A percentile compares a stretch with the other conserved stretches of the same genome.
phyloP scores from a whole-genome alignment of 2,797 vertebrate species.

The Chelon auratus region DNA sequence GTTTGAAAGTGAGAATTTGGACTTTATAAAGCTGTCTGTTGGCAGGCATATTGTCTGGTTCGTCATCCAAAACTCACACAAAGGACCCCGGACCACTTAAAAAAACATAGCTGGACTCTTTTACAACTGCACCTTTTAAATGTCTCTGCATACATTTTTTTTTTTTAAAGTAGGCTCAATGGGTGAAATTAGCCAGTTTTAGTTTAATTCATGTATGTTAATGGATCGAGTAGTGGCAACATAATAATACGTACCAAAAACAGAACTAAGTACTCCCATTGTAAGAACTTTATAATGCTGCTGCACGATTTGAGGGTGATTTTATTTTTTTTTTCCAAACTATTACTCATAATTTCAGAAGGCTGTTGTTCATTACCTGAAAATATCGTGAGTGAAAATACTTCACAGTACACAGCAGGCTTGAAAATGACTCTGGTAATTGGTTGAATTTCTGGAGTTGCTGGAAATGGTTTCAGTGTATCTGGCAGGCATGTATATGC shows the following conservation, averaged over 20 bases:
- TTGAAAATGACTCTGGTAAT: conserved; percentile 56
- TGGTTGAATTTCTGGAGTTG: conserved; percentile 44
- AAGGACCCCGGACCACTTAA: conserved; percentile 29
- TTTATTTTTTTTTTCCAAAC: conserved; percentile 49
- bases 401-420: conserved; percentile 37
- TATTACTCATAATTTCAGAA: conserved; percentile 66
- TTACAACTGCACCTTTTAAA: background rate
- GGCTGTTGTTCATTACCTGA: conserved; percentile 66
- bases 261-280: conserved; percentile 38
- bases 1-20: conserved; percentile 53
- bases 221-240: conserved; percentile 26
- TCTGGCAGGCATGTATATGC: conserved; percentile 61
- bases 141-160: background rate
- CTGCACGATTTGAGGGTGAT: conserved; percentile 29
- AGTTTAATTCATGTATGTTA: conserved; percentile 29
- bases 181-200: conserved; percentile 6
- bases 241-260: conserved; percentile 31
- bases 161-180: conserved; percentile 13
- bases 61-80: conserved; percentile 55
- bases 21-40: conserved; percentile 40
- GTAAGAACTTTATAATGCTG: conserved; percentile 45
- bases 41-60: conserved; percentile 45
- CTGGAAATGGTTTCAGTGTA: conserved; percentile 60
- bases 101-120: background rate
- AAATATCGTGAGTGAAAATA: conserved; percentile 50